phyloP scores from a whole-genome alignment of 2,888 invertebrate genomes.

The Drosophila phalerata region DNA sequence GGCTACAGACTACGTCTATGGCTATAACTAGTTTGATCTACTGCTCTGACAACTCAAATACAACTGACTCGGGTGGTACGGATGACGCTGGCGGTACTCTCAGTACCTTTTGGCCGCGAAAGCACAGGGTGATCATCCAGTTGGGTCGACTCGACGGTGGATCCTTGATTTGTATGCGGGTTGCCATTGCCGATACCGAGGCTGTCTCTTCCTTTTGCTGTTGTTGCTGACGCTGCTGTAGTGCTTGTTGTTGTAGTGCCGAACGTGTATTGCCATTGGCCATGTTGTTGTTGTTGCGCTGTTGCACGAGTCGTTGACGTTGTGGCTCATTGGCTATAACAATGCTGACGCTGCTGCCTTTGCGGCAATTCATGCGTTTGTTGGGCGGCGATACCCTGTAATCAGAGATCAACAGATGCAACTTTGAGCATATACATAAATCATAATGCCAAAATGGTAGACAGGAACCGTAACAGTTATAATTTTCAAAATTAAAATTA shows the following conservation, averaged over 20 bases:
- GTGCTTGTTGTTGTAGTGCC: slow-evolving; percentile 27
- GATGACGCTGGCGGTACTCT: slow-evolving; percentile 85
- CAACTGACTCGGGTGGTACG: slow-evolving; percentile 86
- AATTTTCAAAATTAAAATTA: too few species aligned
- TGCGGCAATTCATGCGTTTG: slow-evolving; percentile 65
- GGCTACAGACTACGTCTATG: slow-evolving; percentile 55
- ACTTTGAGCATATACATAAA: too few species aligned
- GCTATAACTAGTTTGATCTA: slow-evolving; percentile 73
- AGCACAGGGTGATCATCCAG: slow-evolving; percentile 83
- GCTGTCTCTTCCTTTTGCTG: slow-evolving; percentile 32
- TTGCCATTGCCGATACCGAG: slow-evolving; percentile 32
- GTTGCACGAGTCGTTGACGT: slow-evolving; percentile 40
- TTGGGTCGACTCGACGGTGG: slow-evolving; percentile 57
- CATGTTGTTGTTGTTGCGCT: slow-evolving; percentile 51
- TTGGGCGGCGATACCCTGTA: slow-evolving; percentile 74
- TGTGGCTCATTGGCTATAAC: slow-evolving; percentile 67
- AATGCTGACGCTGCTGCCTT: slow-evolving; percentile 66
- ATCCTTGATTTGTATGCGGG: slow-evolving; percentile 63
- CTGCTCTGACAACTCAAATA: slow-evolving; percentile 86
- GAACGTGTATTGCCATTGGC: slow-evolving; percentile 1
- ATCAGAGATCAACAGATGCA: background rate
- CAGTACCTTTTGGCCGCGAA: slow-evolving; percentile 85
- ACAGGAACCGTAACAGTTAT: too few species aligned
- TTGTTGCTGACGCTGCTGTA: slow-evolving; percentile 17
- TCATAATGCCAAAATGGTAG: too few species aligned